Conservation (phyloP, 53 echinoderm and acorn worm species). For the Luidia sarsii region DNA sequence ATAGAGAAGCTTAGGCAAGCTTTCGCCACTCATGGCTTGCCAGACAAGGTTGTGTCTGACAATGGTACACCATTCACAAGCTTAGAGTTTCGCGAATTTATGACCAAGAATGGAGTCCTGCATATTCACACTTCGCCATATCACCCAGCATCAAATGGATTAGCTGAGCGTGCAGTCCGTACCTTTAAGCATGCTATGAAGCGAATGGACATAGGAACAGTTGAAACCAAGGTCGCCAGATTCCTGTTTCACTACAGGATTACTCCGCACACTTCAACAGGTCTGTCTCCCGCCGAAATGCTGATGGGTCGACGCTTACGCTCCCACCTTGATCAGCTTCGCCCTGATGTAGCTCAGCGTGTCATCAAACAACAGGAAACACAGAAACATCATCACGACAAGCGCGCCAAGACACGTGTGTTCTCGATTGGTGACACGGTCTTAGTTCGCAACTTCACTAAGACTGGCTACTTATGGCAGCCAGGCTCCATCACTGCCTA, state of each 20-base stretch:
- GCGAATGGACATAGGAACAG: too few relatives aligned
- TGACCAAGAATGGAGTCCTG: slow-evolving; percentile 47
- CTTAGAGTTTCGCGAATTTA: too few relatives aligned
- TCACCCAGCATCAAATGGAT: too few relatives aligned
- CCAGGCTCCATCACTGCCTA: slow-evolving; percentile 29
- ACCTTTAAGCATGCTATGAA: too few relatives aligned
- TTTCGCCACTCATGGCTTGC: slow-evolving; percentile 55
- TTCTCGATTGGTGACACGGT: slow-evolving; percentile 48
- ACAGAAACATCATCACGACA: slow-evolving; percentile 44
- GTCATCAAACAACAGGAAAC: slow-evolving; percentile 23
- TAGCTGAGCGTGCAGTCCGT: too few relatives aligned
- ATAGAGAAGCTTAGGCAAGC: too few relatives aligned
- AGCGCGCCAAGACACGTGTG: slow-evolving; percentile 12
- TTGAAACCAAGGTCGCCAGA: too few relatives aligned
- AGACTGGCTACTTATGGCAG: slow-evolving; percentile 35
- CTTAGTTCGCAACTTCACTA: slow-evolving; percentile 48
- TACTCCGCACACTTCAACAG: too few relatives aligned
- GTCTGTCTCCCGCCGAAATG: slow-evolving; percentile 22
- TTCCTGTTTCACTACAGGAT: too few relatives aligned
- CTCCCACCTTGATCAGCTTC: slow-evolving; percentile 36
- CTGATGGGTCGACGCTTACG: slow-evolving; percentile 25
- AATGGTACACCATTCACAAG: too few relatives aligned
- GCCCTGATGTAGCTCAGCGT: slow-evolving; percentile 14
- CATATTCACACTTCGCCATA: slow-evolving; percentile 28
- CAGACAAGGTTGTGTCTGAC: slow-evolving; percentile 33